Conservation (phyloP, 2,888 invertebrate genomes). For the Himalopsyche japonica region DNA sequence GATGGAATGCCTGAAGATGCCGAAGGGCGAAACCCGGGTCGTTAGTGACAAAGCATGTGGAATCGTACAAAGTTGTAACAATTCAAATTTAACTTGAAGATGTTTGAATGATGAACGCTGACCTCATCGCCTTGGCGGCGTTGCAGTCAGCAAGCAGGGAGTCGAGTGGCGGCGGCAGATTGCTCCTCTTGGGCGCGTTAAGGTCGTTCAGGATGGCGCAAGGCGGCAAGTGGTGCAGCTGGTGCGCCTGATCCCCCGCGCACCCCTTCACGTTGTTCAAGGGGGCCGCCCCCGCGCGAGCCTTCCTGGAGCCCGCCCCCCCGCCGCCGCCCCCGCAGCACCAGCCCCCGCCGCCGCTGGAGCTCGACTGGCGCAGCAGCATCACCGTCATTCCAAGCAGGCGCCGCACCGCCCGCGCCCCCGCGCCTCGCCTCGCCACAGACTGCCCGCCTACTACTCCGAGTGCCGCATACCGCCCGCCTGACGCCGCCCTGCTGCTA, state of each 20-base stretch:
- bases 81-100: too few relatives aligned
- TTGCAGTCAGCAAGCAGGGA: constrained; percentile 43
- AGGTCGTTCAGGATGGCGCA: constrained; percentile 57
- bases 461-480: background rate
- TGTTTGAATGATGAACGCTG: too few relatives aligned
- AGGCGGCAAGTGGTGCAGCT: constrained; percentile 44
- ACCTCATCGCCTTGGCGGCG: constrained; percentile 42
- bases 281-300: constrained; percentile 59
- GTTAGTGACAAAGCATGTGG: too few relatives aligned
- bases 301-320: constrained; percentile 59
- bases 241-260: constrained; percentile 56
- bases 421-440: constrained; percentile 41
- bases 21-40: too few relatives aligned
- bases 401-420: constrained; percentile 34
- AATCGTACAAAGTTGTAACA: too few relatives aligned
- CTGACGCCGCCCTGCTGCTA: background rate
- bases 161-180: constrained; percentile 45
- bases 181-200: constrained; percentile 36
- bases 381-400: constrained; percentile 37
- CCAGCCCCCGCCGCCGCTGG: constrained; percentile 33
- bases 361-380: constrained; percentile 40
- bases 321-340: constrained; percentile 61
- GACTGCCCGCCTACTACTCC: constrained; percentile 11
- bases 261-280: constrained; percentile 45
- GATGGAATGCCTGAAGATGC: too few relatives aligned